Evolutionary conservation across 2,797 vertebrate species (phyloP).

Genomic region (Crax fasciolata): DNA sequence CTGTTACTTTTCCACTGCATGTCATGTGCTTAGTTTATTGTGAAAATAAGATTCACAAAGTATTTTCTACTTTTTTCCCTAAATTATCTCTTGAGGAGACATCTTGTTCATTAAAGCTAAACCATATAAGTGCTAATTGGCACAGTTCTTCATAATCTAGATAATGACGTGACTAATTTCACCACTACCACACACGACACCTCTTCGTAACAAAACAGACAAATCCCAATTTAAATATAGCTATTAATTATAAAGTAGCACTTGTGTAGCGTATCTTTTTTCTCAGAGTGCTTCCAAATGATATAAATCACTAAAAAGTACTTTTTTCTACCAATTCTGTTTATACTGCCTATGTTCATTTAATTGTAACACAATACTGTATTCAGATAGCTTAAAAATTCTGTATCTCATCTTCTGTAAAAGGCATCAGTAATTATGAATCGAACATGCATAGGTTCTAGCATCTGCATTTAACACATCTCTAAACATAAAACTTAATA

Average conservation of each 20-base stretch:
- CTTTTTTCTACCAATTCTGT: neutral
- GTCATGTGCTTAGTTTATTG: fast-evolving
- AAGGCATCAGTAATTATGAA: slow-evolving; percentile 72
- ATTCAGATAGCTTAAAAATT: slow-evolving; percentile 50
- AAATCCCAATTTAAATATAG: slow-evolving; percentile 42
- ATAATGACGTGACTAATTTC: slow-evolving; percentile 5
- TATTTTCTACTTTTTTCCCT: neutral
- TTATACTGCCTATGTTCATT: neutral
- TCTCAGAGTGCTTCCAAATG: slow-evolving; percentile 37
- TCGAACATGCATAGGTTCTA: slow-evolving; percentile 46
- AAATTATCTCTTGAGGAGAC: neutral
- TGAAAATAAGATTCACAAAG: neutral
- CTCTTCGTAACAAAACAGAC: slow-evolving; percentile 32
- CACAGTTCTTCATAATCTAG: neutral
- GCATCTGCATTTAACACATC: slow-evolving; percentile 53
- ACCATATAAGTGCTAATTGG: neutral
- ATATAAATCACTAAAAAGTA: slow-evolving; percentile 46
- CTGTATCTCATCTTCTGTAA: slow-evolving; percentile 56
- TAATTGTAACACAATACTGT: slow-evolving; percentile 3
- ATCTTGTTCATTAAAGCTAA: neutral
- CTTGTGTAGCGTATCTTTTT: slow-evolving; percentile 13
- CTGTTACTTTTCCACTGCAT: neutral
- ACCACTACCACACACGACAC: neutral
- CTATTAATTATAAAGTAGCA: slow-evolving; percentile 54
- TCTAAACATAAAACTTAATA: slow-evolving; percentile 70